phyloP scores from a whole-genome alignment of 1,140 invertebrate genomes.

The Drosophila pruinosa region DNA sequence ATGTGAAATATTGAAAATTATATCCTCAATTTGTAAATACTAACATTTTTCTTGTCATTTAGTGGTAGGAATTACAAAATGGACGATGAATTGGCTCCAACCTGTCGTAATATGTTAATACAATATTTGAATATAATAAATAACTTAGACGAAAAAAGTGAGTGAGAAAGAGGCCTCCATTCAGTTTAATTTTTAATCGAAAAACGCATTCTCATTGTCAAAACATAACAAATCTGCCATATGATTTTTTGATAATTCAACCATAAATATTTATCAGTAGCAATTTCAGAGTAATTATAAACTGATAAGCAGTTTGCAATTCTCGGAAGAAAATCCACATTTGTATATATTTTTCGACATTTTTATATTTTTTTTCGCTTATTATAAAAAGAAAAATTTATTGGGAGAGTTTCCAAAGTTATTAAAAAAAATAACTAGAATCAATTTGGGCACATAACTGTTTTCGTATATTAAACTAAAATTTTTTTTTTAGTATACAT shows the following conservation, averaged over 20 bases:
- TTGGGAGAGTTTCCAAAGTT: not conserved
- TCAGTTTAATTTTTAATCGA: too few species aligned
- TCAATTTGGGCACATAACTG: slow-evolving; percentile 6
- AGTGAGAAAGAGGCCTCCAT: too few species aligned
- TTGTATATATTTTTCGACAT: slow-evolving; percentile 23
- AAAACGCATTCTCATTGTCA: too few species aligned
- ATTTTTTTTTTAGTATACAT: slow-evolving; percentile 36
- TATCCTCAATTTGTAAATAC: too few species aligned
- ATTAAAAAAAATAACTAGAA: slow-evolving; percentile 13
- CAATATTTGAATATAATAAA: too few species aligned
- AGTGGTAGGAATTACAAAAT: too few species aligned
- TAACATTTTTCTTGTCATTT: too few species aligned
- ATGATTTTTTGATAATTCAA: not conserved
- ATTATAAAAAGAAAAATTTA: slow-evolving; percentile 19
- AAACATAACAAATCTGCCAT: not conserved
- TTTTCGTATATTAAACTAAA: slow-evolving; percentile 32
- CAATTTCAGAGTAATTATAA: not conserved
- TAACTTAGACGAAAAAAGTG: too few species aligned
- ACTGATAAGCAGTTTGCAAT: not conserved
- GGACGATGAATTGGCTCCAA: too few species aligned
- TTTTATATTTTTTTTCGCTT: slow-evolving; percentile 14
- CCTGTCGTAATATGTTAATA: too few species aligned
- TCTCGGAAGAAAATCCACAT: not conserved
- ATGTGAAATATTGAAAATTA: too few species aligned
- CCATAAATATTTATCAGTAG: not conserved